Evolutionary conservation across 2,113 vertebrate genomes (phyloP).

Genomic region (Corythaeola cristata): DNA sequence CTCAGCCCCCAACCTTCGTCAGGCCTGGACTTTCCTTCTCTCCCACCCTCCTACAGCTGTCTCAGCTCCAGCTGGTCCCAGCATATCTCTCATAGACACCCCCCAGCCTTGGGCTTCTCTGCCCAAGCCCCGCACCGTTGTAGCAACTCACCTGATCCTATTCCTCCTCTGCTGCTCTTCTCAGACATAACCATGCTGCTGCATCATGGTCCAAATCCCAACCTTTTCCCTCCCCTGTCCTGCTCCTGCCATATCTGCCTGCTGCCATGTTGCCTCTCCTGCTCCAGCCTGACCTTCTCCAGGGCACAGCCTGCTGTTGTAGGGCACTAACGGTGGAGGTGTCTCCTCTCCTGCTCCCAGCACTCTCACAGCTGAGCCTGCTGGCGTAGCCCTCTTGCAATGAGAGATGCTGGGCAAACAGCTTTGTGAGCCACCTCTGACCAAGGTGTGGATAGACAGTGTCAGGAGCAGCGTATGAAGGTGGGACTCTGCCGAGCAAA

Average conservation of each 20-base stretch:
- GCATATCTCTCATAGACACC: background rate
- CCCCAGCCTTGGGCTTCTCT: background rate
- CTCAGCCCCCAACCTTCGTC: background rate
- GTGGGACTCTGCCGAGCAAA: background rate
- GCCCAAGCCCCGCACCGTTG: background rate
- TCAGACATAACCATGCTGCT: background rate
- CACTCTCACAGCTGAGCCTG: background rate
- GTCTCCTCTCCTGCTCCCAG: background rate
- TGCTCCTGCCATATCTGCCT: background rate
- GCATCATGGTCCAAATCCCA: background rate
- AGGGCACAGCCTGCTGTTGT: background rate
- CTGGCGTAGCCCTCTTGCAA: background rate
- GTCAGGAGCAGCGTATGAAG: background rate
- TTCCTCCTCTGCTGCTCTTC: background rate
- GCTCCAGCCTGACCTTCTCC: background rate
- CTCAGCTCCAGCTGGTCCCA: background rate
- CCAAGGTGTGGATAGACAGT: background rate
- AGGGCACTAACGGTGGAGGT: background rate
- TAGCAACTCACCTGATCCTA: background rate
- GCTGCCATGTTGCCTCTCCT: background rate
- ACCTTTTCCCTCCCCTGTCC: background rate
- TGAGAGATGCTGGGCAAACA: accelerated
- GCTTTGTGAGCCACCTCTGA: background rate
- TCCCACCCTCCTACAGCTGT: background rate
- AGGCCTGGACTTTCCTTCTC: background rate